These are phyloP conservation scores for Prunella fulvescens DNA, from an alignment of 2,113 vertebrate genomes.

Conservation along the genomic window DNA sequence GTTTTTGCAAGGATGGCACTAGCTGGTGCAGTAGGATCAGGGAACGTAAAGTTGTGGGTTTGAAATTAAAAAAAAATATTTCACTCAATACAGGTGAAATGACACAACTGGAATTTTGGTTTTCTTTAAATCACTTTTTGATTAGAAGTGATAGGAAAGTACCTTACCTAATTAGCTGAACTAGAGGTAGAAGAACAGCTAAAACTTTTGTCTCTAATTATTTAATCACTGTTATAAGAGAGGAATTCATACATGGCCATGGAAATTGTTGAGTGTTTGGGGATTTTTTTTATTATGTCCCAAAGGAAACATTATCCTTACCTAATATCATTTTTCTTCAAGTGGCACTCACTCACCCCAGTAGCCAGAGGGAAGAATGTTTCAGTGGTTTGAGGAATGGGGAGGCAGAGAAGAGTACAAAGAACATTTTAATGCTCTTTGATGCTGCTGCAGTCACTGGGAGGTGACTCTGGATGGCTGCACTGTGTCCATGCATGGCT, in stretches of 20 bases:
- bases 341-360: background rate
- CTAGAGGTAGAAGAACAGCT: background rate
- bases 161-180: background rate
- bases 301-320: background rate
- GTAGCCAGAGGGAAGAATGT: background rate
- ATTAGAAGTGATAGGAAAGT: background rate
- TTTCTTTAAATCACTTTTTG: background rate
- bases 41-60: background rate
- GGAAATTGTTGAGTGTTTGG: background rate
- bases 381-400: background rate
- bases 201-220: background rate
- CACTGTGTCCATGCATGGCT: too few species aligned
- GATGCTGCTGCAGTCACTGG: background rate
- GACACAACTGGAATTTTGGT: background rate
- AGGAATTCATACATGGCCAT: background rate
- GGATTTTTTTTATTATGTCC: background rate
- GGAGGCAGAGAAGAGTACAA: background rate
- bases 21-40: background rate
- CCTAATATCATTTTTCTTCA: background rate
- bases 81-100: background rate
- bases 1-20: background rate
- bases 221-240: background rate
- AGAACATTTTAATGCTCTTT: background rate
- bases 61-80: background rate
- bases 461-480: background rate